Evolutionary conservation across 2,113 vertebrate species (phyloP).

Genomic region (Rhinogobius similis): DNA sequence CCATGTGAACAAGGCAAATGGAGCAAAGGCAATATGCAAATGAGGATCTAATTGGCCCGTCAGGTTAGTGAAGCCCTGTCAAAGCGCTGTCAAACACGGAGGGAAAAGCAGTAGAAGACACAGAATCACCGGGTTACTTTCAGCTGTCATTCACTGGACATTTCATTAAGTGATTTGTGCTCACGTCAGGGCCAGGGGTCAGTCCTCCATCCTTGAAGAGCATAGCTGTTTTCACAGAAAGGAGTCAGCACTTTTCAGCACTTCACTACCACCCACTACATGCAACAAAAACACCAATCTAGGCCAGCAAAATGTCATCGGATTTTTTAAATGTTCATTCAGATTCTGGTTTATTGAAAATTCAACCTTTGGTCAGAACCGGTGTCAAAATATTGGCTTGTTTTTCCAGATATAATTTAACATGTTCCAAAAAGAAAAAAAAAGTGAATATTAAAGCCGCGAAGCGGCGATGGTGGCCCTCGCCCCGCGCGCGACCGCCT

Average conservation of each 20-base stretch:
- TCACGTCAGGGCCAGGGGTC: conserved; percentile 55
- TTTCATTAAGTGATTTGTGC: conserved; percentile 65
- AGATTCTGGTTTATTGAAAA: background rate
- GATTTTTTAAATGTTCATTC: background rate
- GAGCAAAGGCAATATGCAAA: conserved; percentile 75
- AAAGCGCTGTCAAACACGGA: conserved; percentile 51
- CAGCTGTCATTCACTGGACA: conserved; percentile 61
- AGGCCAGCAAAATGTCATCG: background rate
- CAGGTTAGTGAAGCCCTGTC: conserved; percentile 64
- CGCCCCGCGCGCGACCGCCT: no score
- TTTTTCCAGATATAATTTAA: background rate
- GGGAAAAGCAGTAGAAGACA: conserved; percentile 28
- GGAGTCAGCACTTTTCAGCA: conserved; percentile 7
- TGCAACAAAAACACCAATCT: conserved; percentile 16
- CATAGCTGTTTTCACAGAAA: conserved; percentile 19
- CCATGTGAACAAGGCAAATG: conserved; percentile 71
- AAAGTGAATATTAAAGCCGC: no score
- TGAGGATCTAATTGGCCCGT: conserved; percentile 79
- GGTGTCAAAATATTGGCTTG: background rate
- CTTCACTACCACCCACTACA: conserved; percentile 2
- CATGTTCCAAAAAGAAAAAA: background rate
- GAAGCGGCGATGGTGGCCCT: no score
- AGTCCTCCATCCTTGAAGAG: conserved; percentile 47
- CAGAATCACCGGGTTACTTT: conserved; percentile 64
- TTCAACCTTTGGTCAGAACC: background rate